Evolutionary conservation across 1,140 invertebrate species (phyloP), one percentile per base, ranked within the genome.

Genomic region (Leptopilina clavipes): DNA sequence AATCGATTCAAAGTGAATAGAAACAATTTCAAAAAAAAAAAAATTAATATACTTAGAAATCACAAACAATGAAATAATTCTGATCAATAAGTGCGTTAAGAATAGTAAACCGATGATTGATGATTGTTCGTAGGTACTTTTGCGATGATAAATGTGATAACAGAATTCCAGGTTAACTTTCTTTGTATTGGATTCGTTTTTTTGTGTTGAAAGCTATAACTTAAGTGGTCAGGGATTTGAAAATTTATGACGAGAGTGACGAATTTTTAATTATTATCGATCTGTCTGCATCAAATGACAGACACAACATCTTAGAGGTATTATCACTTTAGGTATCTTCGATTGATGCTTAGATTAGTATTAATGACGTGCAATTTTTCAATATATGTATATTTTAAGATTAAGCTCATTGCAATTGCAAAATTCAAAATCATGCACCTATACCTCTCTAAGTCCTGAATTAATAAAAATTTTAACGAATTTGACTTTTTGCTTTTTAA

Each of bases 221-320:
- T 65, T 14, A 31, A 59, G 56, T 59, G 56, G 25, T 1, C 19
- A 14, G 59, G 59, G 59, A 65, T 31, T 65, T 65, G 6, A 65
- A 31, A 65, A 31, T 65, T 65, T 65, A 65, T 65, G 22, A 65
- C 19, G 56, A 59, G 22, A 59, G 12, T 59, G 56, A 59, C 59
- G 59, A 65, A 65, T 65, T 65, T 40, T 22, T 65, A 31, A 7
- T 37, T 73, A 48, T 79, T 81, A 81, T 81, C 71, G 77, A 81
- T 79, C 73, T 74, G 17, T 22, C 22, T 78, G 48, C 22, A n/a
- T 73, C 56, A 78, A 81, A 40, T 8, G 54, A 73, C 78, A 78
- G 74, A 22, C 43, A 70, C 71, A 75, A 73, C 59, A 81, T 76
- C 75, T 79, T 54, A 11, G 73, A 40, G 11, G 14, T 77, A 77